Evolutionary conservation across 2,888 invertebrate species (phyloP), one percentile per base, ranked within the genome.

Genomic region (Drosophila rellima): DNA sequence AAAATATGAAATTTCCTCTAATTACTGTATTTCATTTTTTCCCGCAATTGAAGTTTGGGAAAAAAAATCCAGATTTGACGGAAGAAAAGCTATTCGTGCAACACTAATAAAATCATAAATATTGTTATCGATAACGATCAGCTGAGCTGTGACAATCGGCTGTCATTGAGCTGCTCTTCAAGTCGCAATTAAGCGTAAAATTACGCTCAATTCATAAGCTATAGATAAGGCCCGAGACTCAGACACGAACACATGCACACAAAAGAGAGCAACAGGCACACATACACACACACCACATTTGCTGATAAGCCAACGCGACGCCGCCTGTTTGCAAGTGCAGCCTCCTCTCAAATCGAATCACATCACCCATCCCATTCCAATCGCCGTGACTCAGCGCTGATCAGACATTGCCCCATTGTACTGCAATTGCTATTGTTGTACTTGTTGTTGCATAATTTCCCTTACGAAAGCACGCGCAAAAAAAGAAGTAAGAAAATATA

Each of bases 121-220:
- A 20, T 37, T 17, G 23, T 13, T 54, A 70, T 64, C 74, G 70
- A 74, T 74, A 63, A 66, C 44, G 42, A 40, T 55, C 39, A 59
- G 17, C 42, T 42, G 20, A 20, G 11, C 44, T 45, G 11, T 31
- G 50, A 35, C 42, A 73, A 59, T 51, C 26, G 56, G 15, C 45
- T 80, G 88, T 82, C 88, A 89, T 88, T 84, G 83, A 78, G 71
- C 66, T 75, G 82, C 67, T 77, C 73, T 78, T 84, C 78, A 80
- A 68, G 39, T 39, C 17, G 59, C 56, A 62, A 64, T 39, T 56
- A 37, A 23, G 48, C 70, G 57, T 73, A 55, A 64, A 79, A 70
- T 70, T 54, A 60, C 56, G 40, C 40, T 45, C 61, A 61, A 57
- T 54, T 50, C 17, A 56, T 18, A 47, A 29, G 48, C 35, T 5